A percentile compares a stretch with the other conserved stretches of the same genome.
phyloP scores from a whole-genome alignment of 2,888 invertebrate genomes.

The Cantharis rustica region DNA sequence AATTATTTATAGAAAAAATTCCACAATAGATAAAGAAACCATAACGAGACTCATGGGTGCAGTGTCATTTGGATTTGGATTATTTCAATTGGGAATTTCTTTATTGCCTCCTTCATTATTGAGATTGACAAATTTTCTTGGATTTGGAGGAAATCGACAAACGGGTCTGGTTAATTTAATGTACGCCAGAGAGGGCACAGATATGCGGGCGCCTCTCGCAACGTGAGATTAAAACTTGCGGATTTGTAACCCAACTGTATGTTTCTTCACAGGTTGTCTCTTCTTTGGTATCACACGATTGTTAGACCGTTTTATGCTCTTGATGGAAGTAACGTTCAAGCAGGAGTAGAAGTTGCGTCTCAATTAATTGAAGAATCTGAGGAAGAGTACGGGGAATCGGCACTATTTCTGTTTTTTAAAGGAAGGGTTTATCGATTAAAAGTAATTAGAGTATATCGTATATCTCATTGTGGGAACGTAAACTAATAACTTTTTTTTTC shows the following conservation, averaged over 20 bases:
- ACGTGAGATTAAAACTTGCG: conserved; percentile 56
- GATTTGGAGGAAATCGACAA: conserved; percentile 67
- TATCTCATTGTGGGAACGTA: background rate
- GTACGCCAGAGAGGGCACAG: conserved; percentile 64
- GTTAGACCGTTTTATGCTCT: conserved; percentile 70
- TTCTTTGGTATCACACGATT: conserved; percentile 73
- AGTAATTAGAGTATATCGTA: conserved; percentile 51
- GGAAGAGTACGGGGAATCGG: conserved; percentile 63
- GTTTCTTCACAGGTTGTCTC: conserved; percentile 55
- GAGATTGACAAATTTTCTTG: conserved; percentile 66
- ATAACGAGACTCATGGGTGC: conserved; percentile 68
- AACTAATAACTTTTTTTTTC: conserved; percentile 37
- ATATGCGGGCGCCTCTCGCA: conserved; percentile 71
- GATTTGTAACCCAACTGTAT: conserved; percentile 5
- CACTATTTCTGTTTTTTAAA: conserved; percentile 69
- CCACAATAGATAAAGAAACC: conserved; percentile 57
- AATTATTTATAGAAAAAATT: background rate
- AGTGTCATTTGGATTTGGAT: conserved; percentile 72
- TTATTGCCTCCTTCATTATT: conserved; percentile 67
- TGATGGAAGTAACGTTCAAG: conserved; percentile 64
- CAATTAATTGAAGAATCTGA: conserved; percentile 60
- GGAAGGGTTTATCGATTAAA: conserved; percentile 66
- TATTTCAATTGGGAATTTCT: conserved; percentile 70
- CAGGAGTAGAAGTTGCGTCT: conserved; percentile 62
- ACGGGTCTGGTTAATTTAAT: conserved; percentile 64